Percentiles rank a stretch among this genome's conserved stretches.
Conservation (phyloP, 2,888 invertebrate genomes). For the Ichneumoninae sp. region DNA sequence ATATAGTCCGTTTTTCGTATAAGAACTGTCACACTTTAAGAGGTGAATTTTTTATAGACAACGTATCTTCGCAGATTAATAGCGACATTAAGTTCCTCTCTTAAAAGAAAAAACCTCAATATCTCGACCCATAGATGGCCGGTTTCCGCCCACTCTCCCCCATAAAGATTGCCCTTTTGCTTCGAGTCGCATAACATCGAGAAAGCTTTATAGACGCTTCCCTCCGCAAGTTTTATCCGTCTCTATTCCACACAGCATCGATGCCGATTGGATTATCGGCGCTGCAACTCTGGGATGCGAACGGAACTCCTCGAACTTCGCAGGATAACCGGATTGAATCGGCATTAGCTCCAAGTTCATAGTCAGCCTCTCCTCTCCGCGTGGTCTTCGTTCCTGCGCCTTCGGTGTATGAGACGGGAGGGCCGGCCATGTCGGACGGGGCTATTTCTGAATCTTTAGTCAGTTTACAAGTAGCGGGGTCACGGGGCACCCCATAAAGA, state of each 20-base stretch:
- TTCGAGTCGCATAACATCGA: too few relatives aligned
- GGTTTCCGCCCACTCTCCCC: too few relatives aligned
- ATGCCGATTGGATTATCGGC: neutral
- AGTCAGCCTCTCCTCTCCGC: slow-evolving; percentile 5
- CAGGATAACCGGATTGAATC: neutral
- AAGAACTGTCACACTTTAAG: too few relatives aligned
- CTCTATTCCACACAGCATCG: neutral
- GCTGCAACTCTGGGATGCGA: neutral
- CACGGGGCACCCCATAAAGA: slow-evolving; percentile 82
- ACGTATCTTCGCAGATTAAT: too few relatives aligned
- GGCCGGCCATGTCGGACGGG: slow-evolving; percentile 66
- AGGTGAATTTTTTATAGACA: too few relatives aligned
- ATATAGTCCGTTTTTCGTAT: too few relatives aligned
- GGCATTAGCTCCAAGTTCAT: slow-evolving; percentile 12
- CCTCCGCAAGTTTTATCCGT: neutral
- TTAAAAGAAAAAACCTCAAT: too few relatives aligned
- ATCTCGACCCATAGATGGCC: too few relatives aligned
- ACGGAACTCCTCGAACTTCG: neutral
- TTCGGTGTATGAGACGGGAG: slow-evolving; percentile 31
- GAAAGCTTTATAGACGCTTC: neutral
- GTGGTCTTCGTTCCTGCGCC: slow-evolving; percentile 29
- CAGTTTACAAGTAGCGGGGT: slow-evolving; percentile 83
- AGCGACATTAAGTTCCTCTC: too few relatives aligned
- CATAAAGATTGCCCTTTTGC: too few relatives aligned
- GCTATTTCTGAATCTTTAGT: slow-evolving; percentile 83